These are phyloP conservation scores for Netelia melanura DNA, from an alignment of 2,888 invertebrate species.

Conservation along the genomic window DNA sequence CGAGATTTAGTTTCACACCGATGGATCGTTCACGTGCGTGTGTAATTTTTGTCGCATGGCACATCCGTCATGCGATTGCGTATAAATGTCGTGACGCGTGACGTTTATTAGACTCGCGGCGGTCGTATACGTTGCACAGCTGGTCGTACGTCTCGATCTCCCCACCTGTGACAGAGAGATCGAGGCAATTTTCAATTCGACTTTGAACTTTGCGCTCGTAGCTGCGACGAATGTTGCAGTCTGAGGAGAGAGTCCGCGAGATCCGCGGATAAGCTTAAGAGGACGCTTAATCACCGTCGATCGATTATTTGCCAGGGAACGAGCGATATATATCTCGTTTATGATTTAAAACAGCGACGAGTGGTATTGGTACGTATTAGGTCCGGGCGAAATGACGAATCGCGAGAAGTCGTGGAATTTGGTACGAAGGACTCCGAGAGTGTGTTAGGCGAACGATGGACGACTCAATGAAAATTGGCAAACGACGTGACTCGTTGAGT, in stretches of 20 bases:
- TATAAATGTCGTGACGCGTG: slow-evolving; percentile 33
- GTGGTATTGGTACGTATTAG: slow-evolving; percentile 14
- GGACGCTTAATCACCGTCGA: slow-evolving; percentile 57
- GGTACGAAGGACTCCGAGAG: slow-evolving; percentile 1
- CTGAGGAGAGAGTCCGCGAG: slow-evolving; percentile 21
- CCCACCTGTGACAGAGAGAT: not conserved
- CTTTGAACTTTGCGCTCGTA: slow-evolving; percentile 64
- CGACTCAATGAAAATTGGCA: slow-evolving; percentile 32
- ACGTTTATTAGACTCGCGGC: slow-evolving; percentile 39
- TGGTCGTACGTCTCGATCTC: slow-evolving; percentile 23
- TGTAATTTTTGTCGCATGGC: not conserved
- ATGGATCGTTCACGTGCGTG: not conserved
- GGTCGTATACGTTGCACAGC: slow-evolving; percentile 33
- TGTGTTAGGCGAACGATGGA: slow-evolving; percentile 20
- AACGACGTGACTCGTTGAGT: slow-evolving; percentile 19
- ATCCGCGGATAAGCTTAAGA: slow-evolving; percentile 44
- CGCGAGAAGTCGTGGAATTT: slow-evolving; percentile 33
- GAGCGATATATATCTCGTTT: not conserved
- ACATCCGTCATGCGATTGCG: slow-evolving; percentile 23
- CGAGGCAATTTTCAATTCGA: slow-evolving; percentile 54
- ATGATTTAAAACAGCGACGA: not conserved
- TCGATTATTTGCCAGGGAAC: slow-evolving; percentile 45
- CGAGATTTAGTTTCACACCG: not conserved
- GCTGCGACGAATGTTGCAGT: slow-evolving; percentile 44
- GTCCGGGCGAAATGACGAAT: slow-evolving; percentile 30